Conservation (phyloP, 2,888 invertebrate genomes). For the Ariolimax columbianus region DNA sequence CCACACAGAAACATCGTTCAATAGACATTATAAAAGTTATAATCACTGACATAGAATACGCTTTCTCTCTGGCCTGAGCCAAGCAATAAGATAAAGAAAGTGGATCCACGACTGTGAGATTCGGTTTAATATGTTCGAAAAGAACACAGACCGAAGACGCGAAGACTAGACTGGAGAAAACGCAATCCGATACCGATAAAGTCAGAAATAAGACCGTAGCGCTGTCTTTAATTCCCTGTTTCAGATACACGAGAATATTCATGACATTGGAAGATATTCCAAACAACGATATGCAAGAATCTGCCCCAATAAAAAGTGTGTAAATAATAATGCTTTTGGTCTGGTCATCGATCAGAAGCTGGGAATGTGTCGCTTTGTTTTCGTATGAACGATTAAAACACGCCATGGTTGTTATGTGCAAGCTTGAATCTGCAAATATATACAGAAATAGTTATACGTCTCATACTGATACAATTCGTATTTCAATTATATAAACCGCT, state of each 20-base stretch:
- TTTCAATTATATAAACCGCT: too few species aligned
- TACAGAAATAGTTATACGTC: too few species aligned
- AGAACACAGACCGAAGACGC: background rate
- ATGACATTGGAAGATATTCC: background rate
- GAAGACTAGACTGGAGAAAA: background rate
- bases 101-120: background rate
- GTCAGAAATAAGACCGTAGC: background rate
- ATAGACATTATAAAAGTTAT: background rate
- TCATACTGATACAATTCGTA: too few species aligned
- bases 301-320: background rate
- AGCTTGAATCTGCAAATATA: too few species aligned
- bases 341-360: background rate
- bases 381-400: too few species aligned
- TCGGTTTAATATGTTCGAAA: background rate
- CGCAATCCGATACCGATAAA: background rate
- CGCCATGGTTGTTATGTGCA: too few species aligned
- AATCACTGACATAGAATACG: background rate
- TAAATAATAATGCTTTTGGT: background rate
- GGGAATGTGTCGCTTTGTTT: background rate
- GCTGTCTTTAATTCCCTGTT: slow-evolving; percentile 7
- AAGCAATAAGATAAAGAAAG: background rate
- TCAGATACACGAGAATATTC: background rate
- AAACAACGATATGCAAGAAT: background rate
- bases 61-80: background rate
- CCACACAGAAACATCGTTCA: background rate